Base-by-base conservation (phyloP, 1,140 invertebrate genomes). In the Anoplophora glabripennis region DNA sequence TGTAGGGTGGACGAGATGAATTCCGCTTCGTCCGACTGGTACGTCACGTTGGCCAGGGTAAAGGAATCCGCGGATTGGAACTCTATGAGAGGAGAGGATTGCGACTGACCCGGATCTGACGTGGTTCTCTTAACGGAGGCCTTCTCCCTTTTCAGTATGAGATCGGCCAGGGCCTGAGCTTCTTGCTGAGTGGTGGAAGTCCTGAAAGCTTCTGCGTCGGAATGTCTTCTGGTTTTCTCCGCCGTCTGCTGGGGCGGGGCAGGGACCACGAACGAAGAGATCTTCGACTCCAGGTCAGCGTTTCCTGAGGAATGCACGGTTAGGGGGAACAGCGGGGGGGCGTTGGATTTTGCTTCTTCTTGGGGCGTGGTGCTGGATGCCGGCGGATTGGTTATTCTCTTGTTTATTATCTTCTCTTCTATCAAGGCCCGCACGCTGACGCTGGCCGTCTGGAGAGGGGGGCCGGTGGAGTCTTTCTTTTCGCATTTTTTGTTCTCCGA, bases 391-490 rank as follows among this genome's bases (percentile, higher is more conserved):
- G 81, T 84, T 11, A 80, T 86, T 54, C 90, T 78, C 66, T 91
- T 90, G 69, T 90, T 92, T 62, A 92, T 94, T 53, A 94, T 94
- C 75, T 94, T 94, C 73, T 94, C 92, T 76, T 93, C 91, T 60
- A 94, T 94, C 1, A 94, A 81, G 10, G 91, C 92, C 45, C 91
- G 79, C 2, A 94, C 90, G 58, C 90, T 92, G 57, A 92, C 86
- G 45, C 90, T 93, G 0, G 90, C 91, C 7, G 91, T 94, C 79
- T 93, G 90, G 53, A 94, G 70, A 0, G 91, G 90, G 5, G 90
- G 89, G 1, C 88, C 89, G 3, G 80, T 81, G 0, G 86, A 80
- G 69, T 92, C 89, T 69, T 92, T 93, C 72, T 91, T 92, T 65
- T 93, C 90, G 61, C 82, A 83, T 71, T 92, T 92, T 75, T 92